Evolutionary conservation across 2,113 vertebrate species (phyloP), one percentile per base, ranked within the genome.

Genomic region (Colossoma macropomum): DNA sequence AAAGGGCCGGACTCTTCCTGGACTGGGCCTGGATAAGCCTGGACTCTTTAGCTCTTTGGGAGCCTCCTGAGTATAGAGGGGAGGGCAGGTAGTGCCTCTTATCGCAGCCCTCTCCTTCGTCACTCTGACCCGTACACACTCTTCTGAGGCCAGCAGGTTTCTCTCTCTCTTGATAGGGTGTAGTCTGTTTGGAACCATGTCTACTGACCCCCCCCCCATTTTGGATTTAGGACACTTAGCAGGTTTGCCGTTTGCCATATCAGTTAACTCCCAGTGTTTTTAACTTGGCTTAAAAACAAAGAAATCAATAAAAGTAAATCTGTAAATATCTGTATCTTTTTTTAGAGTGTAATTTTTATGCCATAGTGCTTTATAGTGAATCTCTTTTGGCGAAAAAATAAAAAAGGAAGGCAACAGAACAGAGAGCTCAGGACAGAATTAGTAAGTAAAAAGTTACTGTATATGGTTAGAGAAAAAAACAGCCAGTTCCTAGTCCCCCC

Each of bases 21-120:
- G 74, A 60, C 25, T 25, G 30, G 41, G 25, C 79, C 79, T 74
- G 79, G 38, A 45, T 50, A n/a, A 23, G 28, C 68, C 28, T 59
- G 54, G 48, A 28, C 34, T 21, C 63, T 70, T 41, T 17, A 5
- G 60, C 17, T 21, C 45, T 41, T 56, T 28, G 21, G 69, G 60
- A 73, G 27, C 59, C 52, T 9, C 32, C 34, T 13, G 23, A 78
- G 68, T 34, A 66, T 77, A 73, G 45, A 71, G 59, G 34, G 41
- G 69, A 59, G 75, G 34, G 54, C 79, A 63, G 79, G 16, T 80
- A 66, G 79, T 21, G 52, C 4, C 4, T 82, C 75, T 82, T 82
- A 81, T 86, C 76, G 80, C 52, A 54, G 71, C 71, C 41, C 87
- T 82, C 85, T 86, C 86, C 86, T 45, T 79, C 54, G 2, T 68